These are phyloP conservation scores for Himalopsyche kuldschensis DNA, from an alignment of 2,888 invertebrate species.

Conservation along the genomic window DNA sequence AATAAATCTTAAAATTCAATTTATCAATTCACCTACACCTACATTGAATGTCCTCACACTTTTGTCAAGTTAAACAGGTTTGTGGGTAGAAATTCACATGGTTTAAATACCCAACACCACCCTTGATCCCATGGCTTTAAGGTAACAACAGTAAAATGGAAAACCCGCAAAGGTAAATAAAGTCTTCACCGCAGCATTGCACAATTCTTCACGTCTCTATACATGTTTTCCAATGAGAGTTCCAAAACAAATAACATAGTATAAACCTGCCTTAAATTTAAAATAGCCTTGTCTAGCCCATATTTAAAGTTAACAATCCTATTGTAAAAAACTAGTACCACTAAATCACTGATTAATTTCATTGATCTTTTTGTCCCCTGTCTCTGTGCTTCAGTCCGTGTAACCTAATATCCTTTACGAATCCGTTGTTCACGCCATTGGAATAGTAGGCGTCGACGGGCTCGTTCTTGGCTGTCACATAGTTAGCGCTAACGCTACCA, in stretches of 20 bases:
- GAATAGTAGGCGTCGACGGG: conserved; percentile 65
- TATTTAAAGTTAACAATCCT: conserved; percentile 23
- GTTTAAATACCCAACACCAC: conserved; percentile 5
- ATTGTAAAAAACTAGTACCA: conserved; percentile 22
- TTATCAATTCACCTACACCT: neutral
- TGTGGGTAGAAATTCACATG: neutral
- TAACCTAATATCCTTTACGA: conserved; percentile 48
- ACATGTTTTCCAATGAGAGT: neutral
- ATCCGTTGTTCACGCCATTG: conserved; percentile 65
- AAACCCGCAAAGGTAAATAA: neutral
- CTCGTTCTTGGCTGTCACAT: conserved; percentile 59
- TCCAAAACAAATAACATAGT: neutral
- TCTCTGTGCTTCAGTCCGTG: conserved; percentile 38
- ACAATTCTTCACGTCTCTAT: neutral
- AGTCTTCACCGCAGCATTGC: neutral
- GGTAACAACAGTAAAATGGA: conserved; percentile 15
- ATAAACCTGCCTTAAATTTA: conserved; percentile 12
- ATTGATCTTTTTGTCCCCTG: conserved; percentile 36
- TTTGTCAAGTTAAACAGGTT: neutral
- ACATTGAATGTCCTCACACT: neutral
- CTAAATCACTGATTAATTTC: conserved; percentile 35
- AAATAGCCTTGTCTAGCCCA: conserved; percentile 29
- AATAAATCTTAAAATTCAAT: neutral
- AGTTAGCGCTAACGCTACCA: conserved; percentile 40
- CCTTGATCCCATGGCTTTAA: conserved; percentile 12